Conservation (phyloP, 2,797 vertebrate genomes). For the Eulemur coronatus region DNA sequence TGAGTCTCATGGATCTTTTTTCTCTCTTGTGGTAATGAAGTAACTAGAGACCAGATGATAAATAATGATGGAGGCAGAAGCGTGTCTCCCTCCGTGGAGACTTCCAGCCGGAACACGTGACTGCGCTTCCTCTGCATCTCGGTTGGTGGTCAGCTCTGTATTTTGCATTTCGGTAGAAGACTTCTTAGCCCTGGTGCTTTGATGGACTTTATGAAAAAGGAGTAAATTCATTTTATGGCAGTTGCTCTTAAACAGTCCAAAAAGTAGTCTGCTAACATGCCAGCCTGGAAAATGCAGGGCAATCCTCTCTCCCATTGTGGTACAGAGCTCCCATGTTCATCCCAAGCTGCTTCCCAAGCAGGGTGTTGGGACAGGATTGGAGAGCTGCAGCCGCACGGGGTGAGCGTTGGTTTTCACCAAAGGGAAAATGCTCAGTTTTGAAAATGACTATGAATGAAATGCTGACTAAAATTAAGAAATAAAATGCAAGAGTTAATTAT, state of each 20-base stretch:
- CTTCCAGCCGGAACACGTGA: not conserved
- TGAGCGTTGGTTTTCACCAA: not conserved
- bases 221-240: not conserved
- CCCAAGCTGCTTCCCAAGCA: not conserved
- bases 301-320: not conserved
- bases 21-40: not conserved
- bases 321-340: not conserved
- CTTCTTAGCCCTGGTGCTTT: not conserved
- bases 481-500: not conserved
- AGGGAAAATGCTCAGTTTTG: not conserved
- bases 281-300: not conserved
- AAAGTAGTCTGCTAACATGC: not conserved
- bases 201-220: not conserved
- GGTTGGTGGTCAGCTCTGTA: not conserved
- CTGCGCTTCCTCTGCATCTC: not conserved
- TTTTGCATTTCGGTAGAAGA: conserved; percentile 27
- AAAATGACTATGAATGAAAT: conserved; percentile 8
- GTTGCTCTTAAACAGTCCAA: not conserved
- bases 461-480: not conserved
- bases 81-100: conserved; percentile 1
- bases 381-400: not conserved
- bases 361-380: not conserved
- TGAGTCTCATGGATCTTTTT: not conserved
- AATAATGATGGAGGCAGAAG: not conserved
- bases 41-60: not conserved